Evolutionary conservation across 2,888 invertebrate genomes (phyloP), one percentile per base, ranked within the genome.

Genomic region (Dryadula phaetusa): DNA sequence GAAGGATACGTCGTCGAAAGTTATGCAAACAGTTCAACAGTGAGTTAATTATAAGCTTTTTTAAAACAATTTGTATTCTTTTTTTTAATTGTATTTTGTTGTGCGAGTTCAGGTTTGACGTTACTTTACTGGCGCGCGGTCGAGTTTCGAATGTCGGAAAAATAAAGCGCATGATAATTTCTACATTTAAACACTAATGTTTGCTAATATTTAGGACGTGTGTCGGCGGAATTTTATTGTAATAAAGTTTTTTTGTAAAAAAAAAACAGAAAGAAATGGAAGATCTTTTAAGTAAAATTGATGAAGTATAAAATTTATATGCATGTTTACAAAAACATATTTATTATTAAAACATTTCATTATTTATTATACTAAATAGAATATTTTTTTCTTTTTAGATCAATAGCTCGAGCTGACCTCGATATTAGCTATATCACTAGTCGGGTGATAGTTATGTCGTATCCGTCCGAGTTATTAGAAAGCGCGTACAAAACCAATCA

Each of bases 11-110:
- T 98, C 99, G 20, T 96, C 96, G 42, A 99, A 98, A 93, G 98
- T 99, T 47, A 98, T 99, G 96, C 98, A 99, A 84, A 97, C 98
- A 42, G 97, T 99, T 73, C 98, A 98, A 85, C 97, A 98, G 94
- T 96, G 83, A 94, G 95, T 94, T 47, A 37, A 42, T 42, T 32
- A 16, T 7, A 5, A 16, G 8, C 2, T 64, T 49, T 42, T 53
- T 46, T 22, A 52, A 12, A 49, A 25, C 25, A 4, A 10, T 5
- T 49, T 52, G 7, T 52, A n/a, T 4, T 4, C 1, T 8, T 7
- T 10, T 46, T 46, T 10, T 46, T 3, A 18, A 20, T 10, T 18
- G 8, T 46, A 16, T 16, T 42, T 34, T 22, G n/a, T 3, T 22
- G 10, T n/a, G n/a, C n/a, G n/a, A n/a, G n/a, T n/a, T 18, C 18